Evolutionary conservation across 2,888 invertebrate species (phyloP).

Genomic region (Pheosia gnoma): DNA sequence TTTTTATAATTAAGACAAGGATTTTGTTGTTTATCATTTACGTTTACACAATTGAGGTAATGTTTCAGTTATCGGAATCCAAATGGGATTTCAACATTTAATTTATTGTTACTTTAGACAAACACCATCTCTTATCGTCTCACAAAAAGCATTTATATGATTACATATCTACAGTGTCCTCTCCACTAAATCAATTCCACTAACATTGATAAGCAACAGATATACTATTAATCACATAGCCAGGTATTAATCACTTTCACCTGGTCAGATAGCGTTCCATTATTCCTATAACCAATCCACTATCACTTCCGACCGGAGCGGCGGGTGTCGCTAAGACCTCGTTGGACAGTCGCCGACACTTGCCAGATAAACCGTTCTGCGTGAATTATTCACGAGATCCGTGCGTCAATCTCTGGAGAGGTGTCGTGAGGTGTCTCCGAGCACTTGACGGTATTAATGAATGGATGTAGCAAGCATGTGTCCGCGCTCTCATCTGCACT

Average conservation of each 20-base stretch:
- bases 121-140: constrained; percentile 6
- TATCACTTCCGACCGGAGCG: constrained; percentile 21
- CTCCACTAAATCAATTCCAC: constrained; percentile 25
- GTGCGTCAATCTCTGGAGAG: constrained; percentile 42
- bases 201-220: constrained; percentile 18
- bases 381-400: constrained; percentile 51
- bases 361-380: constrained; percentile 36
- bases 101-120: background rate
- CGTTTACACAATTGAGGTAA: background rate
- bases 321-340: constrained; percentile 13
- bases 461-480: constrained; percentile 20
- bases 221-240: constrained; percentile 32
- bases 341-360: constrained; percentile 23
- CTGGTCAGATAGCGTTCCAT: constrained; percentile 33
- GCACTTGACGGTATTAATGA: constrained; percentile 44
- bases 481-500: constrained; percentile 11
- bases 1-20: too few relatives aligned
- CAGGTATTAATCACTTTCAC: constrained; percentile 34
- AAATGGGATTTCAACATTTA: constrained; percentile 1
- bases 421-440: constrained; percentile 30
- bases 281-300: constrained; percentile 30
- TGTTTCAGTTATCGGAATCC: background rate
- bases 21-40: background rate
- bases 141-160: constrained; percentile 25
- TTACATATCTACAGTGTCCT: constrained; percentile 10